phyloP scores from a whole-genome alignment of 2,797 vertebrate species.

The Neostethus bicornis region DNA sequence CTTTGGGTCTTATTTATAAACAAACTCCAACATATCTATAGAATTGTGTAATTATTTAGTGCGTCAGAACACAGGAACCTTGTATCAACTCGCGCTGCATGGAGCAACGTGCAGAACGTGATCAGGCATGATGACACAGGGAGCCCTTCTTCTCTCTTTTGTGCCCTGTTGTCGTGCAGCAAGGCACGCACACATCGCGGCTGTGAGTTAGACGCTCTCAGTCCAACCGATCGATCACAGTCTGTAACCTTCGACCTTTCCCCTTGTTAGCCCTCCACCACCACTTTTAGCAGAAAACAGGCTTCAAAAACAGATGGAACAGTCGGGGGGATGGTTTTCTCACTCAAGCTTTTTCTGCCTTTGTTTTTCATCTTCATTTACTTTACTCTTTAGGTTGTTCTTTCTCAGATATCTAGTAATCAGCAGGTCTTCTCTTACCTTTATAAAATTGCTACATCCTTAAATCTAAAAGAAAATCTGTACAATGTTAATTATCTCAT shows the following conservation, averaged over 20 bases:
- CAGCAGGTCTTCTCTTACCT: constrained; percentile 41
- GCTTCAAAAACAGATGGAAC: constrained; percentile 67
- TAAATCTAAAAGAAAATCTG: background rate
- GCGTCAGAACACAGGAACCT: background rate
- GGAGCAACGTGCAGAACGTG: background rate
- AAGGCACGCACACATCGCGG: constrained; percentile 32
- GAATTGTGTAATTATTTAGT: no score
- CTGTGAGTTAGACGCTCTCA: constrained; percentile 34
- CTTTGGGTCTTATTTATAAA: no score
- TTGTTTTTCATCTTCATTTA: background rate
- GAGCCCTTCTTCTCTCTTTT: constrained; percentile 30
- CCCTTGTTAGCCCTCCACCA: constrained; percentile 50
- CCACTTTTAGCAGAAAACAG: constrained; percentile 37
- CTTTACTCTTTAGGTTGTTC: constrained; percentile 8
- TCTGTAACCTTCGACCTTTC: constrained; percentile 72
- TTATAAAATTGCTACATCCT: constrained; percentile 28
- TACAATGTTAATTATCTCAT: constrained; percentile 39
- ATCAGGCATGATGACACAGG: background rate
- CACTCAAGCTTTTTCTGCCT: constrained; percentile 30
- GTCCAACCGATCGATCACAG: constrained; percentile 71
- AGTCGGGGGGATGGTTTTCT: constrained; percentile 51
- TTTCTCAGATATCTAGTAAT: constrained; percentile 18
- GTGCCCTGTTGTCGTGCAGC: constrained; percentile 19
- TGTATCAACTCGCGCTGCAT: background rate
- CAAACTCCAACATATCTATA: no score